These are phyloP conservation scores for Siphamia tubifer DNA, from an alignment of 2,113 vertebrate genomes.

Conservation along the genomic window DNA sequence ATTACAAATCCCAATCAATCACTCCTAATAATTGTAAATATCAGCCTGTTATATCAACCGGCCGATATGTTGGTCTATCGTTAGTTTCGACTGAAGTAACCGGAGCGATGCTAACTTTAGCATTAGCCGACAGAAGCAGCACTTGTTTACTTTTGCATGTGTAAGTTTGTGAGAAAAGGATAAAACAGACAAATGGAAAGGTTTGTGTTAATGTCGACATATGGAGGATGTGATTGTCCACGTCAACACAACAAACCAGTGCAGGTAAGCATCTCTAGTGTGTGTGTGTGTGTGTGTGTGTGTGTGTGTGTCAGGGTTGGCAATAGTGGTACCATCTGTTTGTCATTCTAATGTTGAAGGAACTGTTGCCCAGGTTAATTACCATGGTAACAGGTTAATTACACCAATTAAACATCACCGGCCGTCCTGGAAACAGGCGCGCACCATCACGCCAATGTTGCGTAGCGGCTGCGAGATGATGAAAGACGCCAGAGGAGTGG, in stretches of 20 bases:
- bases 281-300: neutral
- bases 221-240: neutral
- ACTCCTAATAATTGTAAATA: too few species aligned
- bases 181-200: too few species aligned
- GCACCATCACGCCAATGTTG: neutral
- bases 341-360: conserved; percentile 70
- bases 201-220: neutral
- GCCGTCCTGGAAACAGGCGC: conserved; percentile 41
- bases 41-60: too few species aligned
- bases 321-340: conserved; percentile 72
- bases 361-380: conserved; percentile 68
- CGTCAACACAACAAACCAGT: conserved; percentile 16
- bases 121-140: too few species aligned
- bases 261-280: neutral
- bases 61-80: too few species aligned
- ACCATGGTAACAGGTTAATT: conserved; percentile 74
- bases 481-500: conserved; percentile 31
- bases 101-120: too few species aligned
- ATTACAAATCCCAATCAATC: too few species aligned
- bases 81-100: too few species aligned
- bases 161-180: too few species aligned
- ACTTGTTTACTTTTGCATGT: neutral
- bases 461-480: conserved; percentile 28
- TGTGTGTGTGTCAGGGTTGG: conserved; percentile 44
- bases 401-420: conserved; percentile 68